Conservation (phyloP, 2,797 vertebrate genomes). For the Florisuga fusca region DNA sequence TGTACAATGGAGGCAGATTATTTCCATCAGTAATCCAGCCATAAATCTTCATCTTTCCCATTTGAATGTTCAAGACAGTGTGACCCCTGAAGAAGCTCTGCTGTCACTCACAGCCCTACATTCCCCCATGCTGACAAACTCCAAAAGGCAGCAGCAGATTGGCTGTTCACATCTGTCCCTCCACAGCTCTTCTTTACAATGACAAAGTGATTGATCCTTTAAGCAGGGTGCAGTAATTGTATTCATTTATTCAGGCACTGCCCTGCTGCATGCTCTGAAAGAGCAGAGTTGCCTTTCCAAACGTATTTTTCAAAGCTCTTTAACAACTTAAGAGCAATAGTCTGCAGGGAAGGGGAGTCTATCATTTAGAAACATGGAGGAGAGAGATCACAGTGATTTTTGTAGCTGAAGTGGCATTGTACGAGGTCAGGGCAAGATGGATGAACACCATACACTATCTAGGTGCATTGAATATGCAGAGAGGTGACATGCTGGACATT, state of each 20-base stretch:
- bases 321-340: neutral
- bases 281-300: conserved; percentile 28
- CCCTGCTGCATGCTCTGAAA: neutral
- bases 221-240: conserved; percentile 12
- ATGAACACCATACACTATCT: neutral
- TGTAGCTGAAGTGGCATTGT: neutral
- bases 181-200: neutral
- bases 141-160: neutral
- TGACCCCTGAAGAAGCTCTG: conserved; percentile 5
- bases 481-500: neutral
- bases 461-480: conserved; percentile 17
- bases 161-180: neutral
- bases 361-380: neutral
- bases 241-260: conserved; percentile 61
- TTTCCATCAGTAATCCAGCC: neutral
- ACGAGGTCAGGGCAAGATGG: conserved; percentile 24
- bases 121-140: neutral
- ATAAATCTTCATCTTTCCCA: conserved; percentile 30
- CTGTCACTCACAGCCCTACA: conserved; percentile 3
- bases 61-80: conserved; percentile 20
- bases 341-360: neutral
- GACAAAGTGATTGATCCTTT: conserved; percentile 44
- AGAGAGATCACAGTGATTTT: conserved; percentile 9
- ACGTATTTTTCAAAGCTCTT: conserved; percentile 41
- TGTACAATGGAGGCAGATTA: neutral